Evolutionary conservation across 1,140 invertebrate species (phyloP).

Genomic region (Drosophila setifemur): DNA sequence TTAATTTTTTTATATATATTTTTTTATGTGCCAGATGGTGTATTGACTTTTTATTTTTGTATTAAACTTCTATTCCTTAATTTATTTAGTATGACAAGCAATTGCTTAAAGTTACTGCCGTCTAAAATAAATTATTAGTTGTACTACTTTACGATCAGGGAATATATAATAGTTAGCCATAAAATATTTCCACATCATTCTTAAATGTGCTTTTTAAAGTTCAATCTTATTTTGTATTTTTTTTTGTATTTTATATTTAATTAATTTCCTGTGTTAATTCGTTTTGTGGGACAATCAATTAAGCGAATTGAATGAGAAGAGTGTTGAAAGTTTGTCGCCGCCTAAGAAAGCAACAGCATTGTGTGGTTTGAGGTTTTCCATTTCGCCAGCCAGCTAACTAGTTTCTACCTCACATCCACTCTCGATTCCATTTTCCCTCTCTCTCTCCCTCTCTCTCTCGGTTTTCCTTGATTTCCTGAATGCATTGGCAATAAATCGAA

Average conservation of each 20-base stretch:
- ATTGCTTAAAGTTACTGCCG: too few relatives aligned
- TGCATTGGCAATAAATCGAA: slow-evolving; percentile 66
- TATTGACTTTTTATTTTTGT: too few relatives aligned
- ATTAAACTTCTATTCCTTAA: too few relatives aligned
- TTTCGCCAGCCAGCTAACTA: slow-evolving; percentile 1
- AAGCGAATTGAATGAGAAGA: slow-evolving; percentile 16
- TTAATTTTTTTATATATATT: too few relatives aligned
- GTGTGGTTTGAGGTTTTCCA: slow-evolving; percentile 1
- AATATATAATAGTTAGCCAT: too few relatives aligned
- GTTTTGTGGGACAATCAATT: slow-evolving; percentile 15
- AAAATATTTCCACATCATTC: too few relatives aligned
- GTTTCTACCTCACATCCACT: slow-evolving; percentile 10
- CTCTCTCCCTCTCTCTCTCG: not conserved
- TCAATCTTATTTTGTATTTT: not conserved
- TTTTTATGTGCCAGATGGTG: too few relatives aligned
- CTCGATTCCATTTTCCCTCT: not conserved
- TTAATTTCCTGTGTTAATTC: not conserved
- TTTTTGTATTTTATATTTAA: too few relatives aligned
- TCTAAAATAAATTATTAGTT: too few relatives aligned
- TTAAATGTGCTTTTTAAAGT: too few relatives aligned
- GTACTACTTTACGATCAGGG: too few relatives aligned
- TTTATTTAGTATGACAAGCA: too few relatives aligned
- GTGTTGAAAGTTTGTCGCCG: slow-evolving; percentile 1
- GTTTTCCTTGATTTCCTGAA: slow-evolving; percentile 17
- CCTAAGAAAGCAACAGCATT: slow-evolving; percentile 6